These are phyloP conservation scores for Pararge aegeria DNA, from an alignment of 1,140 invertebrate genomes.

Conservation along the genomic window DNA sequence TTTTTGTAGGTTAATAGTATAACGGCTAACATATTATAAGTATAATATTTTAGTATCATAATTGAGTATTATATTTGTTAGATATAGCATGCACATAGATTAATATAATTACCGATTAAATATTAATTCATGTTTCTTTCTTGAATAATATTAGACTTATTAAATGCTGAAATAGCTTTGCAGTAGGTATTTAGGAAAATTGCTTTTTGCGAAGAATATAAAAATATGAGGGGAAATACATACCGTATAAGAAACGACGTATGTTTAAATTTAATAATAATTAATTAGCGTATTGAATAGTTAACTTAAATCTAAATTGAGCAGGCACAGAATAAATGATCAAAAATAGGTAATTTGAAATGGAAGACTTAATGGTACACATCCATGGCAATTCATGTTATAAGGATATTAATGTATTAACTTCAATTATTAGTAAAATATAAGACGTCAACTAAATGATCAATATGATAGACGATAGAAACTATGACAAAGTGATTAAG, in stretches of 20 bases:
- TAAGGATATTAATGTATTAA: conserved; percentile 47
- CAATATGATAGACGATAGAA: conserved; percentile 41
- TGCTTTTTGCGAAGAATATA: conserved; percentile 14
- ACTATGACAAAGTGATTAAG: conserved; percentile 62
- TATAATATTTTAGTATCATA: conserved; percentile 28
- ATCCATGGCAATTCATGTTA: conserved; percentile 64
- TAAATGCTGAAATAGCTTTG: conserved; percentile 25
- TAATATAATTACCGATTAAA: conserved; percentile 27
- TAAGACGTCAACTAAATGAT: conserved; percentile 52
- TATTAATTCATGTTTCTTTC: not conserved
- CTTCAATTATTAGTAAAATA: conserved; percentile 48
- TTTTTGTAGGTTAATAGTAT: conserved; percentile 33
- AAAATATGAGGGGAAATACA: conserved; percentile 15
- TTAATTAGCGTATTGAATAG: conserved; percentile 26
- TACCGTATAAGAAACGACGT: conserved; percentile 6
- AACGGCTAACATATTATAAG: conserved; percentile 38
- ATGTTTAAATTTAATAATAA: conserved; percentile 14
- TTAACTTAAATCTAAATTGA: conserved; percentile 61
- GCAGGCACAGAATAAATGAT: conserved; percentile 62
- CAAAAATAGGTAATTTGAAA: conserved; percentile 61
- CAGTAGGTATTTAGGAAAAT: conserved; percentile 16
- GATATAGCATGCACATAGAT: conserved; percentile 39
- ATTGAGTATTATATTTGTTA: conserved; percentile 37
- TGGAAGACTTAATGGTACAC: conserved; percentile 75
- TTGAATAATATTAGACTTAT: conserved; percentile 17